phyloP scores from a whole-genome alignment of 2,888 invertebrate genomes.

The Napeogenes inachia region DNA sequence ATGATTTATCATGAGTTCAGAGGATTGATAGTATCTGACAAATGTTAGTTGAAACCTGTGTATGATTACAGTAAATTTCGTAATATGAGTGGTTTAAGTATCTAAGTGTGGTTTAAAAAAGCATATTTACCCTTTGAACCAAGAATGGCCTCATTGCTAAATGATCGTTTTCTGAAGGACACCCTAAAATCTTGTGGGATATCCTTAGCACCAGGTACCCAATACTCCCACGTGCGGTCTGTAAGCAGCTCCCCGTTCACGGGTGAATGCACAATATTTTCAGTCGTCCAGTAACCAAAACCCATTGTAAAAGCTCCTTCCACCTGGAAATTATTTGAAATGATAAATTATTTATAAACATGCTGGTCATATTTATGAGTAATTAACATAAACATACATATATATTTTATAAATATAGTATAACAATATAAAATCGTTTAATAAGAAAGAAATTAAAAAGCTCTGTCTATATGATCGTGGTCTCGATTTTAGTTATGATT shows the following conservation, averaged over 20 bases:
- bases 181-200: constrained; percentile 86
- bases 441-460: no score
- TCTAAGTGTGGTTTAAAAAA: neutral
- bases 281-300: constrained; percentile 84
- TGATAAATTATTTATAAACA: neutral
- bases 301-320: constrained; percentile 88
- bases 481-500: no score
- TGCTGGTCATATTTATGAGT: neutral
- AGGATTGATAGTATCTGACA: no score
- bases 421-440: no score
- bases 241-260: constrained; percentile 82
- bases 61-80: no score
- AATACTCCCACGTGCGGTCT: constrained; percentile 87
- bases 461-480: no score
- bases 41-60: no score
- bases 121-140: constrained; percentile 28
- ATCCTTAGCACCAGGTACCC: constrained; percentile 84
- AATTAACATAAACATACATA: no score
- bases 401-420: no score
- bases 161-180: constrained; percentile 76
- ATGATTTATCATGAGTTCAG: no score
- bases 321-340: constrained; percentile 45
- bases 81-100: neutral
- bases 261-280: constrained; percentile 80
- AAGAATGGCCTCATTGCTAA: constrained; percentile 20